A percentile compares a stretch with the other conserved stretches of the same genome.
Conservation (phyloP, 2,888 invertebrate species). For the Acleris emargana region DNA sequence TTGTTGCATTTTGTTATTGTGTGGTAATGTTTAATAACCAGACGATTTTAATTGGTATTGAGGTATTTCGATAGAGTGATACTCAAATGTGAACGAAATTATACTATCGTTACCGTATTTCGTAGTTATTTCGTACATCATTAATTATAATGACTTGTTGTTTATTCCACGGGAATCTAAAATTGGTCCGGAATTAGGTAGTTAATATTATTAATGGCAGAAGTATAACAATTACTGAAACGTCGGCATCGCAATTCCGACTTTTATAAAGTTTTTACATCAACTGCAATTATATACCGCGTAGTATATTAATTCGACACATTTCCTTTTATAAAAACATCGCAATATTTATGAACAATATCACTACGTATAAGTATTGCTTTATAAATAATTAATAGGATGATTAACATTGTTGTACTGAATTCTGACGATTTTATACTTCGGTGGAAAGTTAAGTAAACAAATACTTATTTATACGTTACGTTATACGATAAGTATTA, state of each 20-base stretch:
- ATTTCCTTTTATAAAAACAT: background rate
- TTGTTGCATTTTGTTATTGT: background rate
- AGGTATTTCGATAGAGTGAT: slow-evolving; percentile 1
- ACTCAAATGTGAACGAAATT: background rate
- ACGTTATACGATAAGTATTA: too few relatives aligned
- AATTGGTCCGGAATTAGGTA: too few relatives aligned
- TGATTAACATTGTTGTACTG: background rate
- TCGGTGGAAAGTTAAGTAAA: too few relatives aligned
- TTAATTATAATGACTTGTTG: too few relatives aligned
- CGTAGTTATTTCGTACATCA: too few relatives aligned
- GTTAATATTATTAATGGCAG: too few relatives aligned
- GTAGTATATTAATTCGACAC: background rate
- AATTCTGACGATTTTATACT: too few relatives aligned
- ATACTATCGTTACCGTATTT: too few relatives aligned
- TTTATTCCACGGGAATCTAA: too few relatives aligned
- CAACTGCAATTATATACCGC: background rate
- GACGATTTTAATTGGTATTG: background rate
- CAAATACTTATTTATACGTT: too few relatives aligned
- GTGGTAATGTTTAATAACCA: background rate
- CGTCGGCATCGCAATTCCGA: background rate
- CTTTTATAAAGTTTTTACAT: background rate
- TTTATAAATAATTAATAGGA: slow-evolving; percentile 1
- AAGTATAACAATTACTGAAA: too few relatives aligned
- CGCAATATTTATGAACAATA: background rate
- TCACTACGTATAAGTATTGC: background rate